Evolutionary conservation across 2,113 vertebrate genomes (phyloP), one percentile per base, ranked within the genome.

Genomic region (Labeo rohita): DNA sequence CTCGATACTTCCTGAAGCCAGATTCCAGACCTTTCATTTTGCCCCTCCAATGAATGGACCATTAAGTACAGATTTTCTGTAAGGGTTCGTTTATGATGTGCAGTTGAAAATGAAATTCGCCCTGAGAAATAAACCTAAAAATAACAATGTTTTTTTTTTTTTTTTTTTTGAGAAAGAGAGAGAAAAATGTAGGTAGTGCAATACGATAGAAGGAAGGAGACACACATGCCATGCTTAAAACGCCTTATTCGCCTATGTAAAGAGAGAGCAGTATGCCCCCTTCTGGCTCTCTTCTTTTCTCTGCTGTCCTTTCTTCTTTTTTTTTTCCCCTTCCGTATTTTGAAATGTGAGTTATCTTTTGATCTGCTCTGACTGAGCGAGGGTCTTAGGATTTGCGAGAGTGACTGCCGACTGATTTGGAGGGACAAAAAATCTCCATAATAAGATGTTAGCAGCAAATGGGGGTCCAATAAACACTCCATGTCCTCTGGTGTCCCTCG

Each of bases 261-360:
- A 94, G 93, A 94, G 93, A 93, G 93, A 93, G 92, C 93, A 94
- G 93, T 95, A 93, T 95, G 94, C 95, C 95, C 95, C 95, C 95
- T 95, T 94, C 95, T 96, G 95, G 94, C 90, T 93, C 93, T 94
- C 94, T 94, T 93, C 91, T 94, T 93, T 91, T 93, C 92, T 90
- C 90, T 59, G 85, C 86, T 92, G 91, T 93, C 92, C 93, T 91
- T 89, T 93, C 91, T 91, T 90, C 80, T 88, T 91, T 90, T 90
- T 90, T 80, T 76, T 82, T 72, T 50, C 12, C 89, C 92, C 84
- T 65, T 76, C 77, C 87, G 89, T 91, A 88, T 94, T 92, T 93
- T 89, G 90, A 94, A 93, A 95, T 94, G 91, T 93, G 92, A 94
- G 93, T 93, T 93, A 92, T 94, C 93, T 94, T 95, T 94, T 95